phyloP scores from a whole-genome alignment of 1,140 invertebrate genomes.

The Hyposmocoma kahamanoa region DNA sequence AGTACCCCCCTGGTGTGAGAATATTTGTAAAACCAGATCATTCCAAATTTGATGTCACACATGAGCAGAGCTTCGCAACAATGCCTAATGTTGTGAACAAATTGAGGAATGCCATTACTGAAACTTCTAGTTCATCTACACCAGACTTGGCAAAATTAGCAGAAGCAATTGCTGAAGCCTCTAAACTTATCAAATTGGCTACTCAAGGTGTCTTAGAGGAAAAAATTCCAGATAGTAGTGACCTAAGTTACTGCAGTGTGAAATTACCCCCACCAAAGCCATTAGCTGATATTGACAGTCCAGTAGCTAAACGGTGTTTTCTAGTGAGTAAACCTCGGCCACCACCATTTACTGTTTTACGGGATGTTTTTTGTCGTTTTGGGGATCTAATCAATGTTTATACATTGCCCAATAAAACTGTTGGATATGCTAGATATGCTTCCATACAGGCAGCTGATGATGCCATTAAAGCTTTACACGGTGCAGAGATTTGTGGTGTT shows the following conservation, averaged over 20 bases:
- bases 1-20: constrained; percentile 45
- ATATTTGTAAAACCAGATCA: constrained; percentile 41
- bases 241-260: constrained; percentile 72
- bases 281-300: constrained; percentile 75
- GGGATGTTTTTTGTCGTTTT: constrained; percentile 93
- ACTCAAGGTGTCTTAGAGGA: constrained; percentile 32
- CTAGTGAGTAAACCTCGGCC: constrained; percentile 86
- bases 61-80: constrained; percentile 29
- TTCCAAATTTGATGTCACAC: constrained; percentile 20
- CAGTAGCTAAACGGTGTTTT: constrained; percentile 69
- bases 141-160: constrained; percentile 48
- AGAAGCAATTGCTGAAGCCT: constrained; percentile 52
- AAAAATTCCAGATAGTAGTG: constrained; percentile 29
- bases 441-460: constrained; percentile 83
- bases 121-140: constrained; percentile 24
- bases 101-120: constrained; percentile 35
- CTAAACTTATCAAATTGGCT: constrained; percentile 48
- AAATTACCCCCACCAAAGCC: constrained; percentile 82
- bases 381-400: constrained; percentile 94
- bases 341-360: constrained; percentile 85
- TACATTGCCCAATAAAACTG: constrained; percentile 89
- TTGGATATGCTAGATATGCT: constrained; percentile 93
- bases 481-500: constrained; percentile 53
- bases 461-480: constrained; percentile 44
- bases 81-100: constrained; percentile 35